These are phyloP conservation scores for Malacoraja senta DNA, from an alignment of 2,797 vertebrate species.

Conservation along the genomic window DNA sequence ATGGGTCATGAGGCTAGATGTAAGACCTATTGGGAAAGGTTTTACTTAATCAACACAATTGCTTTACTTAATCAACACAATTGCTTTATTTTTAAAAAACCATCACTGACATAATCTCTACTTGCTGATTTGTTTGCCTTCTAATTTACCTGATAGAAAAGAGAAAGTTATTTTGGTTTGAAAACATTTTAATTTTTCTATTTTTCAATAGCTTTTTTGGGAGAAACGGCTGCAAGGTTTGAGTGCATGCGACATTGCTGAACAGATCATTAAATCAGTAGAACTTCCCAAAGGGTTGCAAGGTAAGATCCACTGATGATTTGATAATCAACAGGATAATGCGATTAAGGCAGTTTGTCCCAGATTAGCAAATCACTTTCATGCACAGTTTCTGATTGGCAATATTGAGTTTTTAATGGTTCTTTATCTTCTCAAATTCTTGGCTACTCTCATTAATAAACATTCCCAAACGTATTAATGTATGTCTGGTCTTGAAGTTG, in stretches of 20 bases:
- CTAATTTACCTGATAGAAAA: not conserved
- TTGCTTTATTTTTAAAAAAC: no score
- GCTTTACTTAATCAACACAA: not conserved
- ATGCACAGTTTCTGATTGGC: not conserved
- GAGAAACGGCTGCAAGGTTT: conserved; percentile 85
- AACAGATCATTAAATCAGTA: conserved; percentile 79
- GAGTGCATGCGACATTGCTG: conserved; percentile 75
- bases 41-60: not conserved
- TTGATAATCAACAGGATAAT: not conserved
- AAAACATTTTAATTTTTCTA: conserved; percentile 40
- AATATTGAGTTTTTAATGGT: not conserved
- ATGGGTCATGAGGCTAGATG: not conserved
- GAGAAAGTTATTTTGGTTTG: not conserved
- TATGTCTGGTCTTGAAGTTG: not conserved
- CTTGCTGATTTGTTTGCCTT: not conserved
- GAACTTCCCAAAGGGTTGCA: conserved; percentile 83
- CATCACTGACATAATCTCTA: not conserved
- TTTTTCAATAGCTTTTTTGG: conserved; percentile 78
- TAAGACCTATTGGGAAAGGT: no score
- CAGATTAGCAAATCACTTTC: not conserved
- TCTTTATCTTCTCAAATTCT: not conserved
- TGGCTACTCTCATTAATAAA: not conserved
- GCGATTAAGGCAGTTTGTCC: not conserved
- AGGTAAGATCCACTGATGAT: conserved; percentile 54
- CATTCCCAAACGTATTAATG: not conserved